Conservation (phyloP, 2,888 invertebrate genomes). For the Limnephilus marmoratus region DNA sequence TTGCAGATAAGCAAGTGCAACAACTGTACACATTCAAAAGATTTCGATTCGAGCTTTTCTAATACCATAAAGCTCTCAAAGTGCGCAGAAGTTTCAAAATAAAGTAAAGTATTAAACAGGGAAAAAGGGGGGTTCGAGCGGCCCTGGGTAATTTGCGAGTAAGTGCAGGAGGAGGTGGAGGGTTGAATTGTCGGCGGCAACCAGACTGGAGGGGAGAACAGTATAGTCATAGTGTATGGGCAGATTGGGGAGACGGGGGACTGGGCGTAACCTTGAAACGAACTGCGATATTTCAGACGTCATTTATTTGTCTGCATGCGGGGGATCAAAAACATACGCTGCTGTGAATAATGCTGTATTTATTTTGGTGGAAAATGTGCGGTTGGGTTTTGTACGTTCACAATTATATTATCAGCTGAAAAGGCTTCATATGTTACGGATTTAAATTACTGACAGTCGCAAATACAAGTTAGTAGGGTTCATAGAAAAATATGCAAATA, state of each 20-base stretch:
- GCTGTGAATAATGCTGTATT: background rate
- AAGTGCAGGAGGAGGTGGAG: slow-evolving; percentile 18
- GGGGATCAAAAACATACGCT: slow-evolving; percentile 25
- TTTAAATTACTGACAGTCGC: background rate
- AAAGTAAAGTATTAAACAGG: background rate
- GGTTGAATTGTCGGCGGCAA: slow-evolving; percentile 16
- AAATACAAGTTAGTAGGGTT: background rate
- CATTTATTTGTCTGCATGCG: slow-evolving; percentile 15
- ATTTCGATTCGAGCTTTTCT: background rate
- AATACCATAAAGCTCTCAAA: background rate
- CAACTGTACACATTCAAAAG: background rate
- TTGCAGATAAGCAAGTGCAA: background rate
- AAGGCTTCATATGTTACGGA: background rate
- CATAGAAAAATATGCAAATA: background rate
- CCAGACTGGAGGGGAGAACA: slow-evolving; percentile 39
- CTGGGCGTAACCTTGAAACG: slow-evolving; percentile 43
- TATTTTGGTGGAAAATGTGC: background rate
- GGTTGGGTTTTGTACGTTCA: background rate
- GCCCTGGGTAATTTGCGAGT: slow-evolving; percentile 37
- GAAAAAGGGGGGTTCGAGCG: background rate
- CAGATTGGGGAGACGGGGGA: background rate
- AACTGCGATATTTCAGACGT: slow-evolving; percentile 6
- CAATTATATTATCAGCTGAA: background rate
- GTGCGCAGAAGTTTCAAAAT: background rate
- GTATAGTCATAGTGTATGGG: background rate